phyloP scores from a whole-genome alignment of 1,140 invertebrate species.

The Drosophila persimilis region DNA sequence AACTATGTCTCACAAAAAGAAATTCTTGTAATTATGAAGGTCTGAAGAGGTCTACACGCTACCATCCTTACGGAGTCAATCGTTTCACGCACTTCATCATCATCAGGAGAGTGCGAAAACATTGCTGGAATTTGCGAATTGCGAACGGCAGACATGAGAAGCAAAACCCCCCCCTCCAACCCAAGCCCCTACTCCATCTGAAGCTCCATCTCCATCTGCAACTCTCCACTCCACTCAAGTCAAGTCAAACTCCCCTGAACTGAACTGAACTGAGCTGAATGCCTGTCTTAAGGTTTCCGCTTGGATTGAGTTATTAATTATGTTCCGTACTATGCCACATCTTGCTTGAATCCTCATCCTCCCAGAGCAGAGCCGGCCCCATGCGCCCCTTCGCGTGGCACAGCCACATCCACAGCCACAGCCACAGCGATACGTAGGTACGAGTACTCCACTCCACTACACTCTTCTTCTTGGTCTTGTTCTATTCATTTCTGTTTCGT shows the following conservation, averaged over 20 bases:
- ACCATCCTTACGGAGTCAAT: too few relatives aligned
- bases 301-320: slow-evolving; percentile 82
- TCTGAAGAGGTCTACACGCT: too few relatives aligned
- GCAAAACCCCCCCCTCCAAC: too few relatives aligned
- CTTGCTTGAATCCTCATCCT: too few relatives aligned
- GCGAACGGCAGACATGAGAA: too few relatives aligned
- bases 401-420: too few relatives aligned
- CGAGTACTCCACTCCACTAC: slow-evolving; percentile 9
- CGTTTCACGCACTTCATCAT: too few relatives aligned
- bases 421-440: background rate
- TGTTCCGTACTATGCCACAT: slow-evolving; percentile 44
- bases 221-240: slow-evolving; percentile 19
- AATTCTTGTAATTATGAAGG: too few relatives aligned
- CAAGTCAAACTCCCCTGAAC: slow-evolving; percentile 25
- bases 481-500: slow-evolving; percentile 40
- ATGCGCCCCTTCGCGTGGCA: slow-evolving; percentile 12
- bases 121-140: too few relatives aligned
- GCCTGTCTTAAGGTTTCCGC: slow-evolving; percentile 69
- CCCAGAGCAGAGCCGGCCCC: background rate
- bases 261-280: slow-evolving; percentile 44
- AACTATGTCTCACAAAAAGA: too few relatives aligned
- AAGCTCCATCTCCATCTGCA: background rate
- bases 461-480: background rate
- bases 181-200: too few relatives aligned
- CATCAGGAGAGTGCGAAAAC: too few relatives aligned